phyloP scores from a whole-genome alignment of 2,797 vertebrate species.

The Echeneis naucrates region DNA sequence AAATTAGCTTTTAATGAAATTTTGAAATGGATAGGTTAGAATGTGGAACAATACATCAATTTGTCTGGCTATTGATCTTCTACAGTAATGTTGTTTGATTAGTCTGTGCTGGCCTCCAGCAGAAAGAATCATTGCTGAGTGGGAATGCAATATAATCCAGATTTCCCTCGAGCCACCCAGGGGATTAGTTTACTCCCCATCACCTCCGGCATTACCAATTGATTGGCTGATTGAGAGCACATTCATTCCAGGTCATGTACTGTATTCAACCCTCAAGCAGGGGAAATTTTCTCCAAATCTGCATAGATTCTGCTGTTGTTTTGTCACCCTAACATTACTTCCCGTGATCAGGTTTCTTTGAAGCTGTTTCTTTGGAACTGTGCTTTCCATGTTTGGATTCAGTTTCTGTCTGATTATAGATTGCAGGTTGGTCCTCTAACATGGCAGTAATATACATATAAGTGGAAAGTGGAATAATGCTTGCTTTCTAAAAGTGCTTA shows the following conservation, averaged over 20 bases:
- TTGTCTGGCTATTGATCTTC: slow-evolving; percentile 65
- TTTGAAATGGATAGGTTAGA: slow-evolving; percentile 32
- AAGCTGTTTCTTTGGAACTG: too few species aligned
- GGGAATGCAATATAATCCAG: slow-evolving; percentile 73
- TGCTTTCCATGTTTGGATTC: neutral
- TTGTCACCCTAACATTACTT: slow-evolving; percentile 22
- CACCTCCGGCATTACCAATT: slow-evolving; percentile 73
- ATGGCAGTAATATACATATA: neutral
- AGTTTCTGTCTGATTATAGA: neutral
- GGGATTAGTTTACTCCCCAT: slow-evolving; percentile 73
- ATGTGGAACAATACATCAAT: slow-evolving; percentile 59
- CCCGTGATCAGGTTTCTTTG: slow-evolving; percentile 48
- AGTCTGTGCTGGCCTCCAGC: slow-evolving; percentile 64
- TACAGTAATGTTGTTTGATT: slow-evolving; percentile 78
- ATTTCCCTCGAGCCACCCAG: slow-evolving; percentile 66
- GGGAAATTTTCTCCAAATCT: slow-evolving; percentile 68
- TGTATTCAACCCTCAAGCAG: slow-evolving; percentile 66
- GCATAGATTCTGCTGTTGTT: slow-evolving; percentile 50
- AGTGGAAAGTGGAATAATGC: neutral
- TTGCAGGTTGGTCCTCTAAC: neutral
- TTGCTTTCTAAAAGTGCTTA: neutral
- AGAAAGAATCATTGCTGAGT: slow-evolving; percentile 63
- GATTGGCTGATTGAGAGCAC: slow-evolving; percentile 79
- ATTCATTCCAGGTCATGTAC: slow-evolving; percentile 77
- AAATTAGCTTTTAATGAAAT: slow-evolving; percentile 42